These are phyloP conservation scores for Eptatretus atami DNA, from an alignment of 2,797 vertebrate genomes.

Conservation along the genomic window DNA sequence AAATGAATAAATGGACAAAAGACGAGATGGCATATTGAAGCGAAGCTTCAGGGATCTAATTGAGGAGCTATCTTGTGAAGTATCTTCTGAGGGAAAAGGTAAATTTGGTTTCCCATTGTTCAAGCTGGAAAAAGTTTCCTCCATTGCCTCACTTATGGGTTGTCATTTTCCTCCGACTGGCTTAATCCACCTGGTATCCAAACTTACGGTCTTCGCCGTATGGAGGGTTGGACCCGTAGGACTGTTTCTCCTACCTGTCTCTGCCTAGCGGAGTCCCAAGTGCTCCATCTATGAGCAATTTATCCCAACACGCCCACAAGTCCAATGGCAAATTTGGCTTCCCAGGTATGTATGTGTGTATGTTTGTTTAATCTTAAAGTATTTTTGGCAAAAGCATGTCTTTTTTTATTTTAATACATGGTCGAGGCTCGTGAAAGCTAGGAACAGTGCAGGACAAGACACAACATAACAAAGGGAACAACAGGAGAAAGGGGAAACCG, in stretches of 20 bases:
- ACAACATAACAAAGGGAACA: too few species aligned
- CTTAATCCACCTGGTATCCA: slow-evolving; percentile 91
- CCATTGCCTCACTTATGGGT: slow-evolving; percentile 21
- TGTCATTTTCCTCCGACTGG: slow-evolving; percentile 73
- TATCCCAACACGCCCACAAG: slow-evolving; percentile 96
- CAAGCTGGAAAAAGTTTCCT: slow-evolving; percentile 35
- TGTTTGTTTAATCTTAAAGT: background rate
- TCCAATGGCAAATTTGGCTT: slow-evolving; percentile 98
- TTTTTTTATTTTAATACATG: too few species aligned
- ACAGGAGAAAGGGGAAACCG: too few species aligned
- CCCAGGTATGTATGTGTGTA: slow-evolving; percentile 54
- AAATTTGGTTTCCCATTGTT: slow-evolving; percentile 89
- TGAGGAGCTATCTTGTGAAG: too few species aligned
- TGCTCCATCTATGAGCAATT: slow-evolving; percentile 85
- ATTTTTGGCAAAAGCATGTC: too few species aligned
- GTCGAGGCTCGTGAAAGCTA: too few species aligned
- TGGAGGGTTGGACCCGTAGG: slow-evolving; percentile 91
- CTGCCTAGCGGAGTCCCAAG: slow-evolving; percentile 71
- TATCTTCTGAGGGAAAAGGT: background rate
- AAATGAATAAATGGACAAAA: too few species aligned
- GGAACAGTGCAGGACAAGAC: too few species aligned
- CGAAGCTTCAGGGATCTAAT: too few species aligned
- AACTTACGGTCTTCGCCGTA: slow-evolving; percentile 76
- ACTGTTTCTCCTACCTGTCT: slow-evolving; percentile 98
- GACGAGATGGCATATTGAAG: too few species aligned